Percentiles rank a stretch among this genome's conserved stretches.
Evolutionary conservation across 2,888 invertebrate species (phyloP).

Genomic region (Ceraclea dissimilis): DNA sequence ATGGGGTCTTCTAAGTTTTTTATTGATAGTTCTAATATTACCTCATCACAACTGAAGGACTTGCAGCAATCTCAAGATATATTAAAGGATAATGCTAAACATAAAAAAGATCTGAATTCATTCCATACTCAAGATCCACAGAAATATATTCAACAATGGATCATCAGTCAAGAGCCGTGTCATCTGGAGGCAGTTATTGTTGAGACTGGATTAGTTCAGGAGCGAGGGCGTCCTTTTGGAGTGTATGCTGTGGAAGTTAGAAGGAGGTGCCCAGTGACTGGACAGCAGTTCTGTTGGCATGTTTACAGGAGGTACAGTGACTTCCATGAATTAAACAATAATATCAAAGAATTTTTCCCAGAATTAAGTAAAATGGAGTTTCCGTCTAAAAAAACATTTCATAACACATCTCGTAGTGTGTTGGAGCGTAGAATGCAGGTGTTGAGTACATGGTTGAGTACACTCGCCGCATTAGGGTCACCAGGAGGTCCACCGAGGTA

Average conservation of each 20-base stretch:
- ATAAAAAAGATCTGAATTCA: not conserved
- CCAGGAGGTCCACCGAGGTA: slow-evolving; percentile 38
- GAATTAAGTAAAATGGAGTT: slow-evolving; percentile 70
- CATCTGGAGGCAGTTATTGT: slow-evolving; percentile 22
- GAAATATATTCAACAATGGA: slow-evolving; percentile 17
- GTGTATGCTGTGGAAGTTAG: slow-evolving; percentile 81
- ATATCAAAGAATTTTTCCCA: slow-evolving; percentile 77
- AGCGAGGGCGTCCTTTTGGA: slow-evolving; percentile 79
- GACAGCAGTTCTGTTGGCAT: slow-evolving; percentile 76
- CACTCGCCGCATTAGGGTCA: slow-evolving; percentile 40
- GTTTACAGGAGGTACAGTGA: slow-evolving; percentile 90
- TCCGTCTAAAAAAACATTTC: slow-evolving; percentile 90
- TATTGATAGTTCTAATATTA: slow-evolving; percentile 4
- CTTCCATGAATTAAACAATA: slow-evolving; percentile 81
- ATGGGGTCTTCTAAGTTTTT: slow-evolving; percentile 8
- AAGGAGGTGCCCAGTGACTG: slow-evolving; percentile 54
- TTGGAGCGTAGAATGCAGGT: slow-evolving; percentile 77
- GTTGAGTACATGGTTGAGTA: slow-evolving; percentile 73
- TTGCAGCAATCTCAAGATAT: not conserved
- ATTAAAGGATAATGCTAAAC: not conserved
- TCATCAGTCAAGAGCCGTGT: slow-evolving; percentile 15
- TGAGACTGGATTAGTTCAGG: slow-evolving; percentile 60
- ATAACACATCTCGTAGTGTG: slow-evolving; percentile 79
- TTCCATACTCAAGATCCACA: slow-evolving; percentile 13
- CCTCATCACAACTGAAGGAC: slow-evolving; percentile 1